A percentile compares a stretch with the other conserved stretches of the same genome.
Conservation (phyloP, 2,113 vertebrate species). For the Sus scrofa region T2T-Sscrofa CM000814.6:46982001-46982500, state of each 20-base stretch:
- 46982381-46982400: neutral
- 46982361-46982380: neutral
- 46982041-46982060: too few relatives aligned
- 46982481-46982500: neutral
- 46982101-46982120: too few relatives aligned
- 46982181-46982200: too few relatives aligned
- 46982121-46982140: too few relatives aligned
- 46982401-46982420: neutral
- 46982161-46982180: too few relatives aligned
- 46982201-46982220: too few relatives aligned
- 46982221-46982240: too few relatives aligned
- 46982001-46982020: too few relatives aligned
- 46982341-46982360: neutral
- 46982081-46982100: too few relatives aligned
- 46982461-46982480: slow-evolving; percentile 27
- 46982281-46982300: neutral
- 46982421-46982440: neutral
- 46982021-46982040: too few relatives aligned
- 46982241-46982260: neutral
- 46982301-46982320: neutral
- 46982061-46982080: too few relatives aligned
- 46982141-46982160: too few relatives aligned
- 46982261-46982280: slow-evolving; percentile 39
- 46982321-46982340: neutral
- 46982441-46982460: neutral